phyloP scores from a whole-genome alignment of 2,113 vertebrate species.

The Mustela lutreola region DNA sequence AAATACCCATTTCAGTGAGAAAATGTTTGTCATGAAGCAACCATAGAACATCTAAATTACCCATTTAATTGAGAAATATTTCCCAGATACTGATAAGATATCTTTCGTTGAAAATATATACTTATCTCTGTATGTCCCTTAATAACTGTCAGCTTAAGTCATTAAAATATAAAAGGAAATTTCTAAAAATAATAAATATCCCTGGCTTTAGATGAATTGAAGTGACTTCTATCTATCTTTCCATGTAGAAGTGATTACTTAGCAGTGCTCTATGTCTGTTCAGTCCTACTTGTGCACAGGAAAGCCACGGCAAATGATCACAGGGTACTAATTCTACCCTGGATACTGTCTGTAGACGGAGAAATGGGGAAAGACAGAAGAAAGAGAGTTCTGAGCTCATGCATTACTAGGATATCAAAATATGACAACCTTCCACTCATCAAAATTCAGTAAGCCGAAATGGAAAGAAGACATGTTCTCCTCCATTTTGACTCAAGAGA shows the following conservation, averaged over 20 bases:
- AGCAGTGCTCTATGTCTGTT: not conserved
- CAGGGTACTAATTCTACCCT: not conserved
- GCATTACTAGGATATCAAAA: not conserved
- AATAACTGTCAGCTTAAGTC: not conserved
- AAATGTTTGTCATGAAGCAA: not conserved
- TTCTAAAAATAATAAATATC: not conserved
- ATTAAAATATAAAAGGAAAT: not conserved
- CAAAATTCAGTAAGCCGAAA: not conserved
- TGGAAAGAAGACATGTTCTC: not conserved
- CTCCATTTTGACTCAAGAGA: not conserved
- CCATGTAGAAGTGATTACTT: not conserved
- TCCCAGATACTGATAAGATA: not conserved
- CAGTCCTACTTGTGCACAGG: not conserved
- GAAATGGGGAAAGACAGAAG: not conserved
- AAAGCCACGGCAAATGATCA: not conserved
- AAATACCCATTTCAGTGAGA: not conserved
- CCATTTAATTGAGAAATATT: not conserved
- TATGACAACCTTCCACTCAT: not conserved
- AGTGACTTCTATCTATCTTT: not conserved
- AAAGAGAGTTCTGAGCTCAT: not conserved
- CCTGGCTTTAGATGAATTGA: not conserved
- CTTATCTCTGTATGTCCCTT: not conserved
- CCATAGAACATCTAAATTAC: not conserved
- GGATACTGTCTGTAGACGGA: not conserved
- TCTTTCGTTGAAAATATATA: not conserved